Conservation (phyloP, 2,797 vertebrate genomes). For the Tinamus major region DNA sequence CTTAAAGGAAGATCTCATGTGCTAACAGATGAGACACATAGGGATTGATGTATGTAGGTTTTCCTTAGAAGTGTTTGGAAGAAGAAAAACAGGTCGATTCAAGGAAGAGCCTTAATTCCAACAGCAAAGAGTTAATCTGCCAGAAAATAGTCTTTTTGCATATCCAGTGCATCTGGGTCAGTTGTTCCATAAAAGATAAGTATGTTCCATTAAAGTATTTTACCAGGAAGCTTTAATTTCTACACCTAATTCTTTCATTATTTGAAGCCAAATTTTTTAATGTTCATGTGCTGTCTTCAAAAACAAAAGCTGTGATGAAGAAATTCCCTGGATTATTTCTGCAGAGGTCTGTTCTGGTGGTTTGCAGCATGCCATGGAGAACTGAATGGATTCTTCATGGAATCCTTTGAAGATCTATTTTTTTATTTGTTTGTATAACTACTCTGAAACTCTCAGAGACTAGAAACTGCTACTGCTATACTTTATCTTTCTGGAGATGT, state of each 20-base stretch:
- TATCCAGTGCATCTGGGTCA: neutral
- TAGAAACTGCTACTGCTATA: neutral
- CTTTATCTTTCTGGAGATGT: neutral
- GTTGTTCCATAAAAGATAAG: neutral
- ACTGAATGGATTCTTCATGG: slow-evolving; percentile 10
- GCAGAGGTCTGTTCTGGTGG: neutral
- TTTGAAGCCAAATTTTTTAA: neutral
- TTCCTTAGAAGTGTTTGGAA: neutral
- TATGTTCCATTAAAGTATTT: slow-evolving; percentile 14
- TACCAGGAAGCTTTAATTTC: slow-evolving; percentile 55
- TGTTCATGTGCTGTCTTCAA: neutral
- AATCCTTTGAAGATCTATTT: neutral
- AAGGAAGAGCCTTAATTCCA: neutral
- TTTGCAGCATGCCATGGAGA: neutral
- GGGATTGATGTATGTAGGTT: neutral
- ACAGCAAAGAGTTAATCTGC: neutral
- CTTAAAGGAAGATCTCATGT: neutral
- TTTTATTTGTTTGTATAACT: neutral
- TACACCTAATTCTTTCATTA: slow-evolving; percentile 27
- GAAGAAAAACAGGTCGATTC: neutral
- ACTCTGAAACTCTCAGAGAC: neutral
- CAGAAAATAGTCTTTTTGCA: slow-evolving; percentile 28
- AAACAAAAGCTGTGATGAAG: neutral
- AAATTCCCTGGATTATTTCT: slow-evolving; percentile 28
- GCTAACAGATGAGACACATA: fast-evolving